Conservation (phyloP, 2,888 invertebrate genomes). For the Folsomia manolachei region DNA sequence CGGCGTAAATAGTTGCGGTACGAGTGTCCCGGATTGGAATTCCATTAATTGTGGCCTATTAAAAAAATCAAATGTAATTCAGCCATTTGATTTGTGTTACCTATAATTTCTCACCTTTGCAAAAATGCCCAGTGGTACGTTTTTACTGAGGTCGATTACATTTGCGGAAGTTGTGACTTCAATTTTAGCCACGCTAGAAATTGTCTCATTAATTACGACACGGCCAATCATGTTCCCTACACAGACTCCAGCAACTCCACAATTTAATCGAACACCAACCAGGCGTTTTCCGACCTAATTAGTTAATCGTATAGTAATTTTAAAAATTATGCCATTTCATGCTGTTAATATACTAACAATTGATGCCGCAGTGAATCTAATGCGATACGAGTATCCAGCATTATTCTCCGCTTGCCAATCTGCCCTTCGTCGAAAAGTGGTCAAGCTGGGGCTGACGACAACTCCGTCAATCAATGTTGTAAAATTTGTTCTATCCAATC, state of each 20-base stretch:
- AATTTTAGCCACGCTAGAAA: constrained; percentile 5
- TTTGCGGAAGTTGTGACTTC: constrained; percentile 21
- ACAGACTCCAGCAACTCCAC: constrained; percentile 8
- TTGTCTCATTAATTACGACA: background rate
- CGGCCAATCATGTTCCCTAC: constrained; percentile 16
- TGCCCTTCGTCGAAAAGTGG: background rate
- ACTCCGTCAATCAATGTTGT: background rate
- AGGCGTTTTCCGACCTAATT: constrained; percentile 10
- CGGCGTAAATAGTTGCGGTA: constrained; percentile 12
- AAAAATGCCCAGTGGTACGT: constrained; percentile 19
- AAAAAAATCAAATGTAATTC: no score
- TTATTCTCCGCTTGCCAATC: constrained; percentile 32
- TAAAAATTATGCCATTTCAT: background rate
- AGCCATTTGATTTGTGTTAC: no score
- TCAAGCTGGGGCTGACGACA: background rate
- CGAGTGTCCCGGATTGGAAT: constrained; percentile 18
- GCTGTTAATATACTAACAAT: constrained; percentile 19
- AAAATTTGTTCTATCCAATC: constrained; percentile 16
- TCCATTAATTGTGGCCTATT: constrained; percentile 25
- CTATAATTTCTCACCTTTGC: constrained; percentile 24
- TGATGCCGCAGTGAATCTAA: constrained; percentile 12
- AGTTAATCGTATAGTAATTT: background rate
- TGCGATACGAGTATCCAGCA: constrained; percentile 10
- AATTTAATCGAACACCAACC: constrained; percentile 5
- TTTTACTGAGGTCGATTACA: constrained; percentile 17